phyloP scores from a whole-genome alignment of 2,113 vertebrate species.

The Ifrita kowaldi region DNA sequence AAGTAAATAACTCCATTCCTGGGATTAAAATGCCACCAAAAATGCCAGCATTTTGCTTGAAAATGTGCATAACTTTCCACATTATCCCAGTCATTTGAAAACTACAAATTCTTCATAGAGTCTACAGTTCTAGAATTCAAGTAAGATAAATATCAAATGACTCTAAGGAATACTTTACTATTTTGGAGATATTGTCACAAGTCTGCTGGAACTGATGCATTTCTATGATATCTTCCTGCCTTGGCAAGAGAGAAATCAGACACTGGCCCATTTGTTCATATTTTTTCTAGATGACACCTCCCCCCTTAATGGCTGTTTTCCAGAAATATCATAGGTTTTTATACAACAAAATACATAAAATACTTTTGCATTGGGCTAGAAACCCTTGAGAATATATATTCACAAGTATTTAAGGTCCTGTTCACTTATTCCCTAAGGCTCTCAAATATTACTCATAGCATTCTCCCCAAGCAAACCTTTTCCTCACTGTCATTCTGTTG shows the following conservation, averaged over 20 bases:
- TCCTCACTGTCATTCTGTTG: background rate
- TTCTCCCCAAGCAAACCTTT: background rate
- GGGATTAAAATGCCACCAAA: background rate
- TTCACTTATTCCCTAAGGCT: background rate
- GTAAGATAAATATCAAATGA: background rate
- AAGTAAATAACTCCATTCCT: background rate
- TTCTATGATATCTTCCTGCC: background rate
- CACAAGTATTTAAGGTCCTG: background rate
- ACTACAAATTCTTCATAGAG: background rate
- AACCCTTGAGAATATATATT: background rate
- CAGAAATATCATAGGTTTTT: background rate
- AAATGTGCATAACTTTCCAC: background rate
- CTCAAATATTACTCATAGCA: background rate
- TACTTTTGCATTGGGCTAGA: background rate
- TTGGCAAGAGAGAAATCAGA: background rate
- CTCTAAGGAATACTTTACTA: background rate
- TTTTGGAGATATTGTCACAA: background rate
- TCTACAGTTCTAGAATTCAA: background rate
- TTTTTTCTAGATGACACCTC: background rate
- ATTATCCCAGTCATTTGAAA: background rate
- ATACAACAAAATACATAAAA: background rate
- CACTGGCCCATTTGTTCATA: background rate
- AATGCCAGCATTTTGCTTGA: background rate
- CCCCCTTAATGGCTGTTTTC: background rate
- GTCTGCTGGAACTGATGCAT: background rate